These are phyloP conservation scores for Druceiella hillmani DNA, from an alignment of 2,888 invertebrate species.

Conservation along the genomic window DNA sequence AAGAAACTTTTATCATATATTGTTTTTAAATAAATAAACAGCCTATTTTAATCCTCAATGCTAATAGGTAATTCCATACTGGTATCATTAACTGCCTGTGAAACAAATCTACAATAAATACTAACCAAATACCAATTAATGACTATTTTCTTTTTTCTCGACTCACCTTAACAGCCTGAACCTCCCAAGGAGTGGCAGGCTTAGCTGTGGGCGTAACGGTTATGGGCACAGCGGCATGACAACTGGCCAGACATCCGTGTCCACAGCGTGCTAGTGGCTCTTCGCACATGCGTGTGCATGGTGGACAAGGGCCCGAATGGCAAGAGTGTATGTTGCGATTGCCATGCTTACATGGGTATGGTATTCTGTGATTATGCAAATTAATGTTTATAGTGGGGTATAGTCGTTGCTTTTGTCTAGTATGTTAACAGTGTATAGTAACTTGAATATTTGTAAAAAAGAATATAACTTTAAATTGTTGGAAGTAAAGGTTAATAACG, in stretches of 20 bases:
- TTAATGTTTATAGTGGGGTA: slow-evolving; percentile 7
- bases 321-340: slow-evolving; percentile 69
- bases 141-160: too few species aligned
- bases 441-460: too few species aligned
- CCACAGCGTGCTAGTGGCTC: slow-evolving; percentile 52
- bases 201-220: slow-evolving; percentile 53
- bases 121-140: too few species aligned
- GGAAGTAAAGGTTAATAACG: too few species aligned
- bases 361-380: slow-evolving; percentile 41
- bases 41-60: too few species aligned
- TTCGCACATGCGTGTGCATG: slow-evolving; percentile 72
- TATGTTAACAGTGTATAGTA: too few species aligned
- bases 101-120: too few species aligned
- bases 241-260: slow-evolving; percentile 66
- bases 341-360: slow-evolving; percentile 80
- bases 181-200: slow-evolving; percentile 64
- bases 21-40: too few species aligned
- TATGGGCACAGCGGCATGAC: slow-evolving; percentile 70
- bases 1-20: too few species aligned
- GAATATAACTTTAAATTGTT: too few species aligned
- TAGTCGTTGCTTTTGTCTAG: slow-evolving; percentile 1
- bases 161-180: slow-evolving; percentile 44
- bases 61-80: too few species aligned
- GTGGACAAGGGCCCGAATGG: slow-evolving; percentile 79
- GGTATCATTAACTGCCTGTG: too few species aligned